phyloP scores from a whole-genome alignment of 2,113 vertebrate species.

The Coryphaenoides rupestris region DNA sequence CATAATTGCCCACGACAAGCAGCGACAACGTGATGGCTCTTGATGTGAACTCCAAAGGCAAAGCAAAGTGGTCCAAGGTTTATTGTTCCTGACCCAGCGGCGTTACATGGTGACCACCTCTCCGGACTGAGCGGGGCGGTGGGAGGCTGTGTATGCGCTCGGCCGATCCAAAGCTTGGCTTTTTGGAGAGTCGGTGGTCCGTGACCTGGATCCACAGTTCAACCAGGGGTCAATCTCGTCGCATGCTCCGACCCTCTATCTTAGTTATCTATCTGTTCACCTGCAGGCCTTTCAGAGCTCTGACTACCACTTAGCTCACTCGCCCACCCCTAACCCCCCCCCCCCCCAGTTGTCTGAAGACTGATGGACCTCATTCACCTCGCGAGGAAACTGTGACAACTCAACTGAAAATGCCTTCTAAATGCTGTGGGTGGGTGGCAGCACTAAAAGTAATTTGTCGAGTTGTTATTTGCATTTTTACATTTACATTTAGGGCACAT shows the following conservation, averaged over 20 bases:
- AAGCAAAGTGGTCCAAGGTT: constrained; percentile 7
- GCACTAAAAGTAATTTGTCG: too few relatives aligned
- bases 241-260: constrained; percentile 10
- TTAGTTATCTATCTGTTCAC: constrained; percentile 29
- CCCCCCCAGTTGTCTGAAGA: too few relatives aligned
- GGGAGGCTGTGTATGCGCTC: constrained; percentile 20
- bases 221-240: constrained; percentile 41
- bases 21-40: constrained; percentile 13
- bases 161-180: constrained; percentile 52
- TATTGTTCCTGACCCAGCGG: constrained; percentile 27
- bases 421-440: too few relatives aligned
- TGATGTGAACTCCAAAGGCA: constrained; percentile 41
- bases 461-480: too few relatives aligned
- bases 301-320: too few relatives aligned
- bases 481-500: too few relatives aligned
- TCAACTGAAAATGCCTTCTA: too few relatives aligned
- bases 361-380: too few relatives aligned
- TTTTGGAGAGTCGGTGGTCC: constrained; percentile 19
- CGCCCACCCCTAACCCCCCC: too few relatives aligned
- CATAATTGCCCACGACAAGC: constrained; percentile 33
- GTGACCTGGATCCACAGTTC: constrained; percentile 50
- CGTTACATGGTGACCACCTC: constrained; percentile 17
- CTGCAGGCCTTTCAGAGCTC: constrained; percentile 26
- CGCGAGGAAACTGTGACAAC: too few relatives aligned
- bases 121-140: constrained; percentile 23